phyloP scores from a whole-genome alignment of 2,113 vertebrate species.

The Edolisoma coerulescens region DNA sequence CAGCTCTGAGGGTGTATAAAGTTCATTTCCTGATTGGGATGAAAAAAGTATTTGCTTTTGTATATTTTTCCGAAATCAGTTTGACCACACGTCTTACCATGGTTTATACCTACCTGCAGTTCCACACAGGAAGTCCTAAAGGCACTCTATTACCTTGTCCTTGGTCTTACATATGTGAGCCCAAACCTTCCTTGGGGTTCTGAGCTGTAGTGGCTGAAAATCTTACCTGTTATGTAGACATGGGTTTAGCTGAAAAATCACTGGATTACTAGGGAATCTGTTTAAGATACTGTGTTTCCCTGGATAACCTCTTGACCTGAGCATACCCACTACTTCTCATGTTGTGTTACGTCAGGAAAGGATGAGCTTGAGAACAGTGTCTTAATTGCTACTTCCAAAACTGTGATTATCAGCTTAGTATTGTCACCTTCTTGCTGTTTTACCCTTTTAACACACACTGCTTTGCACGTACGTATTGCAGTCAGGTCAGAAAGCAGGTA shows the following conservation, averaged over 20 bases:
- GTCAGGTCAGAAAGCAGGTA: not conserved
- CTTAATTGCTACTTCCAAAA: not conserved
- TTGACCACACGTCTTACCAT: not conserved
- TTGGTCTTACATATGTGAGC: not conserved
- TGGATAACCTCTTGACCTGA: not conserved
- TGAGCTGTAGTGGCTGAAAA: not conserved
- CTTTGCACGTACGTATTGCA: rapidly evolving
- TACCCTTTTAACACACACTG: not conserved
- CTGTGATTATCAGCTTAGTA: not conserved
- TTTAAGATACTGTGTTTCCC: not conserved
- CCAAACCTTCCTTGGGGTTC: not conserved
- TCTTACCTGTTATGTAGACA: not conserved
- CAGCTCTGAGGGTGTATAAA: not conserved
- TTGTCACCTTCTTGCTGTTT: not conserved
- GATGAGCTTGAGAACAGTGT: not conserved
- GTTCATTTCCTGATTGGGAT: not conserved
- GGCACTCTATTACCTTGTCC: not conserved
- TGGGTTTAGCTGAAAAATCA: not conserved
- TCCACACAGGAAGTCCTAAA: not conserved
- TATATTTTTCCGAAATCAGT: not conserved
- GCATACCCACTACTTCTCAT: not conserved
- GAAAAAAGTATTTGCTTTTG: not conserved
- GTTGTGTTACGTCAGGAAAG: not conserved
- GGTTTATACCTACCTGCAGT: not conserved
- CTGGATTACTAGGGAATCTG: not conserved